Percentiles rank a stretch among this genome's conserved stretches.
Conservation (phyloP, 2,797 vertebrate genomes). For the Artibeus jamaicensis region DNA sequence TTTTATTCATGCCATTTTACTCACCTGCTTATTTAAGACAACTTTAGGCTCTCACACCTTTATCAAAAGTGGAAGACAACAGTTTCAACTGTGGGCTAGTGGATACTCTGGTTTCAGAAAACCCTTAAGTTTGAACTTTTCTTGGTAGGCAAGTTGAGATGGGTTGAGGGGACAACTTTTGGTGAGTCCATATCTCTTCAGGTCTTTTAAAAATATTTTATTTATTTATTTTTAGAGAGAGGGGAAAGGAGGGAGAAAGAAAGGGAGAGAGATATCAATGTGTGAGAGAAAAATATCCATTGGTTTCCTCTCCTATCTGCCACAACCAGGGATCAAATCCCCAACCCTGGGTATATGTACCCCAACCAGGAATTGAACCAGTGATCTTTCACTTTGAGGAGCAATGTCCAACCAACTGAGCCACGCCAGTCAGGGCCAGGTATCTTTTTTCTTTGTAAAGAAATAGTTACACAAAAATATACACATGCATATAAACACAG, state of each 20-base stretch:
- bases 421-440: too few species aligned
- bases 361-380: too few species aligned
- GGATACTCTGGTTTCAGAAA: not conserved
- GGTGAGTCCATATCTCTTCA: not conserved
- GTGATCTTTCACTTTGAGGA: too few species aligned
- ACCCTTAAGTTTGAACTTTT: not conserved
- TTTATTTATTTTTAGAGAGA: too few species aligned
- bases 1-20: not conserved
- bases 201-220: not conserved
- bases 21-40: slow-evolving; percentile 18
- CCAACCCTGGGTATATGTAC: too few species aligned
- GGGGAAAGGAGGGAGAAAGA: too few species aligned
- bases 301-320: too few species aligned
- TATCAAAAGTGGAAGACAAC: not conserved
- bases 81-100: not conserved
- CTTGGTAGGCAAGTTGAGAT: not conserved
- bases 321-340: too few species aligned
- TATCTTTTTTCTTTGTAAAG: slow-evolving; percentile 9
- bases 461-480: not conserved
- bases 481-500: not conserved
- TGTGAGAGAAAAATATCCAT: too few species aligned
- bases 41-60: not conserved
- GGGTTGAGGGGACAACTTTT: not conserved
- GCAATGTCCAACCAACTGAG: too few species aligned
- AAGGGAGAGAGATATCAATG: too few species aligned